These are phyloP conservation scores for Clarias gariepinus DNA, from an alignment of 2,113 vertebrate species.

Conservation along the genomic window DNA sequence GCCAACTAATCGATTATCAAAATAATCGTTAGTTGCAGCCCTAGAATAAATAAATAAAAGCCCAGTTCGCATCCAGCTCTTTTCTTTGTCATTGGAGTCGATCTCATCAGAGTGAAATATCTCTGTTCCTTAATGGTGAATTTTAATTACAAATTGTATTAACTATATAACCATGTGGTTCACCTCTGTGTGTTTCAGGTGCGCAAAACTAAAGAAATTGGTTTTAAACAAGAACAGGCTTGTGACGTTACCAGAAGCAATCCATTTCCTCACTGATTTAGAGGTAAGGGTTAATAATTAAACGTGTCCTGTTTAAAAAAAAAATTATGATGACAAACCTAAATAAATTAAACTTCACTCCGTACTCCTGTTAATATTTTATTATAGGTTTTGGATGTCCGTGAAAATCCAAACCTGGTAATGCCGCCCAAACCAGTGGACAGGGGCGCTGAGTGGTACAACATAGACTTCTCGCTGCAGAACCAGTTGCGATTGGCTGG, in stretches of 20 bases:
- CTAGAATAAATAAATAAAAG: neutral
- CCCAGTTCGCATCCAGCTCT: neutral
- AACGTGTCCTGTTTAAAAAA: too few relatives aligned
- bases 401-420: slow-evolving; percentile 93
- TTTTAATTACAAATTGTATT: neutral
- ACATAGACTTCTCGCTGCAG: slow-evolving; percentile 97
- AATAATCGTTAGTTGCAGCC: too few relatives aligned
- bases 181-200: slow-evolving; percentile 68
- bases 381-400: slow-evolving; percentile 87
- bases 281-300: slow-evolving; percentile 81
- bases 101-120: neutral
- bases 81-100: neutral
- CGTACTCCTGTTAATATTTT: neutral
- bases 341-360: neutral
- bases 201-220: slow-evolving; percentile 89
- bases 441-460: slow-evolving; percentile 88
- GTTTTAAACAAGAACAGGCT: slow-evolving; percentile 96
- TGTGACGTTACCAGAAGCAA: slow-evolving; percentile 90
- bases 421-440: slow-evolving; percentile 95
- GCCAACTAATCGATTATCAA: too few relatives aligned
- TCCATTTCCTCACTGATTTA: slow-evolving; percentile 89
- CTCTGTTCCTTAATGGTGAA: too few relatives aligned
- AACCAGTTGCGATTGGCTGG: slow-evolving; percentile 94
- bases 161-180: neutral
- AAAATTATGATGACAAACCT: too few relatives aligned